Conservation (phyloP, 2,113 vertebrate genomes). For the Pionites leucogaster region DNA sequence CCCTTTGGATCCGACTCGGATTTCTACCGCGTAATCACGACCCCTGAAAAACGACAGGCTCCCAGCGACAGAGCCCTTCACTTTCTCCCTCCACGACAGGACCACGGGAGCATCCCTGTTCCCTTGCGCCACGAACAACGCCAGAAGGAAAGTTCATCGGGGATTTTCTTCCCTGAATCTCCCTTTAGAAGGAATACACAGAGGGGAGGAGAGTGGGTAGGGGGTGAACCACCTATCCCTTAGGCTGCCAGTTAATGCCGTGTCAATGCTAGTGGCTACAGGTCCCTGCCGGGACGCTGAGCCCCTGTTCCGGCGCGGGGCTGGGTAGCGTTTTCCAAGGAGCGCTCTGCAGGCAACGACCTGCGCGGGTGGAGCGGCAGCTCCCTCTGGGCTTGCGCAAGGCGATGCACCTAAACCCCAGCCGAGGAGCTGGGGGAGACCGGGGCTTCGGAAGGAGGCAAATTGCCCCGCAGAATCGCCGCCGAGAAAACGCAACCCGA, state of each 20-base stretch:
- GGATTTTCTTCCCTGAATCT: neutral
- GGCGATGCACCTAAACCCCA: neutral
- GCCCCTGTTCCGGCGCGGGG: neutral
- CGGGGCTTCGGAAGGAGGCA: neutral
- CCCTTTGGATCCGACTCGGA: neutral
- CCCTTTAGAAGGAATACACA: neutral
- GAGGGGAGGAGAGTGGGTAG: too few species aligned
- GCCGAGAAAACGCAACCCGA: neutral
- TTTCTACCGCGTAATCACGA: neutral
- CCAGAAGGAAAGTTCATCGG: neutral
- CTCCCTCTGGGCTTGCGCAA: neutral
- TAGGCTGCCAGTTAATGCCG: neutral
- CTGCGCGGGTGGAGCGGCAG: neutral
- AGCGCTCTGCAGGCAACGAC: neutral
- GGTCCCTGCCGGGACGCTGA: neutral
- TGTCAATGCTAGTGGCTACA: neutral
- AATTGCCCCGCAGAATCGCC: neutral
- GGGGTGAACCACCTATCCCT: neutral
- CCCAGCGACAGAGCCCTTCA: neutral
- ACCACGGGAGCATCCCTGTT: neutral
- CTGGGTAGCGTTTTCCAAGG: neutral
- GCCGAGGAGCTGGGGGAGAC: rapidly evolving
- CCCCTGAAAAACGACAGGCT: neutral
- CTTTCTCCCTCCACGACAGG: neutral
- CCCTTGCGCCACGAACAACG: neutral